phyloP scores from a whole-genome alignment of 2,888 invertebrate genomes.

The Cephus pulcher region DNA sequence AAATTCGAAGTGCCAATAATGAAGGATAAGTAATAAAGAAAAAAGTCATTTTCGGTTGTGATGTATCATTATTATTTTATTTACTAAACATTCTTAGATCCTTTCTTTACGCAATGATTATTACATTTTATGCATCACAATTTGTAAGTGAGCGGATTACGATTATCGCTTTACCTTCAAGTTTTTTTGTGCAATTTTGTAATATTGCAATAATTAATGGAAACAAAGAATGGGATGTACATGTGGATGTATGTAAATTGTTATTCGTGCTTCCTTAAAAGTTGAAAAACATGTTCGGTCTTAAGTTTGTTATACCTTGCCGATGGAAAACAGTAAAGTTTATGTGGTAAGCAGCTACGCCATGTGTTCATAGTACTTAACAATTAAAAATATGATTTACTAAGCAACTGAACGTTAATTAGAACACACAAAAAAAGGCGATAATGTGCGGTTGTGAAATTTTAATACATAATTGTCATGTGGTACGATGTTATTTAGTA shows the following conservation, averaged over 20 bases:
- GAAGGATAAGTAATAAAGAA: not conserved
- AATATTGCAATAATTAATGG: not conserved
- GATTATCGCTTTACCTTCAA: not conserved
- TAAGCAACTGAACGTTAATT: conserved; percentile 4
- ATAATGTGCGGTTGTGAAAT: conserved; percentile 8
- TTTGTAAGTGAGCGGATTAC: not conserved
- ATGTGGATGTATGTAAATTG: not conserved
- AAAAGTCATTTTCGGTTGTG: not conserved
- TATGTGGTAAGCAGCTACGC: conserved; percentile 12
- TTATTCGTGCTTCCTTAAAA: not conserved
- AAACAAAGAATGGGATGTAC: not conserved
- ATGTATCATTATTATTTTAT: not conserved
- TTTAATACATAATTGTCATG: conserved; percentile 12
- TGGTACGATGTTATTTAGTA: conserved; percentile 16
- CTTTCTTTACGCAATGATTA: not conserved
- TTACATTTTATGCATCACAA: not conserved
- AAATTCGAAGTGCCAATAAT: not conserved
- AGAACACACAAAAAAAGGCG: not conserved
- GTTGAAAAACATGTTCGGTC: not conserved
- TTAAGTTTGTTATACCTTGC: not conserved
- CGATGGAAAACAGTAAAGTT: not conserved
- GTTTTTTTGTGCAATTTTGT: not conserved
- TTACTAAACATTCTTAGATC: not conserved
- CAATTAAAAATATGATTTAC: conserved; percentile 11
- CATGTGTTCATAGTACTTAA: conserved; percentile 41